Evolutionary conservation across 2,113 vertebrate genomes (phyloP), one percentile per base, ranked within the genome.

Genomic region (Raja brachyura): DNA sequence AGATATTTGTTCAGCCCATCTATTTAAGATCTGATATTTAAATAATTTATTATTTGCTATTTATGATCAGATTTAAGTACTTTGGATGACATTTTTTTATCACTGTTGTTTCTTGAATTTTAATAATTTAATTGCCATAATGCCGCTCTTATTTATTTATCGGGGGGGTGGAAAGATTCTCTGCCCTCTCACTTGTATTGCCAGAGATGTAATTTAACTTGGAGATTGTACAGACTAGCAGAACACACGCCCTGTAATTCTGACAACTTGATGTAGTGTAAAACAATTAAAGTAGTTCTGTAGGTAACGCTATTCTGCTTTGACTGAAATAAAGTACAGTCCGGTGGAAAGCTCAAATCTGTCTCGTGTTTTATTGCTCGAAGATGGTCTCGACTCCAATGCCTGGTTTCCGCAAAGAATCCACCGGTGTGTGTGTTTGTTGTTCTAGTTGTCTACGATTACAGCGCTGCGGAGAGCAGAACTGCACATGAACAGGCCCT

Each of bases 331-430:
- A 76, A 93, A 94, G 86, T 92, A 93, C 93, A 93, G 94, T 93
- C 93, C 68, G 93, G 94, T 93, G 94, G 94, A 93, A 90, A 92
- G 93, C 93, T 94, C 85, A 85, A 75, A 6, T 48, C 33, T 85
- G 76, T 86, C 56, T 93, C 59, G 33, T 31, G 93, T 59, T 4
- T 16, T 25, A 25, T 92, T 92, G 31, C 70, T 70, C 39, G 1
- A 92, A 54, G 33, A n/a, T 61, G 10, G 56, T 11, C 56, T 4
- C 1, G 59, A 20, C 70, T 73, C 70, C 2, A 25, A 63, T 10
- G 39, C 18, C 39, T 20, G 2, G 63, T 39, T 70, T 4, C 39
- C 39, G 3, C 39, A 3, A 3, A 48, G 39, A 1, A 48, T 48
- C 39, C 1, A 48, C 39, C 39, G 39, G 39, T 48, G 39, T 48